Percentiles rank a stretch among this genome's conserved stretches.
Evolutionary conservation across 2,888 invertebrate species (phyloP).

Genomic region (Lymantria monacha): DNA sequence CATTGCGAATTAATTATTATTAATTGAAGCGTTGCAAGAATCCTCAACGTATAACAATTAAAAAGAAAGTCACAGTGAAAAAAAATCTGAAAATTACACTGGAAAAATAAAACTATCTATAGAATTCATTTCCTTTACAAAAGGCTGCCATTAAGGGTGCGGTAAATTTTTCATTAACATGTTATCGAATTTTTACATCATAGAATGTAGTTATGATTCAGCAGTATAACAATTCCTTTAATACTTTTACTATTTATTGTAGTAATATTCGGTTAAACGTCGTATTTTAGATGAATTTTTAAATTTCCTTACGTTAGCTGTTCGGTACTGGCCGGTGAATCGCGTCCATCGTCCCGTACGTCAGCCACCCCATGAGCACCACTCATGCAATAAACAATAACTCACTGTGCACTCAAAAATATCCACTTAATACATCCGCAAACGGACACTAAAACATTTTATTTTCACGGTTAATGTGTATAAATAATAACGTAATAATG

Average conservation of each 20-base stretch:
- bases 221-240: too few relatives aligned
- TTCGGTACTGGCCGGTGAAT: conserved; percentile 76
- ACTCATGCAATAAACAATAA: conserved; percentile 73
- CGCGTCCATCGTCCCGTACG: conserved; percentile 68
- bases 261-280: too few relatives aligned
- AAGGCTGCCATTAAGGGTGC: conserved; percentile 30
- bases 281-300: not conserved
- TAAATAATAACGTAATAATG: conserved; percentile 22
- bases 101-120: too few relatives aligned
- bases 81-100: too few relatives aligned
- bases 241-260: too few relatives aligned
- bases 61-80: too few relatives aligned
- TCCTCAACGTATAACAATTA: too few relatives aligned
- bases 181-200: too few relatives aligned
- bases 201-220: too few relatives aligned
- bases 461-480: conserved; percentile 34
- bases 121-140: not conserved
- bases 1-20: too few relatives aligned
- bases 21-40: too few relatives aligned
- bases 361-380: conserved; percentile 63
- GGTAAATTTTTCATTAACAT: conserved; percentile 7
- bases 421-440: conserved; percentile 39
- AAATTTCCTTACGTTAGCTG: conserved; percentile 70
- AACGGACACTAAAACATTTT: conserved; percentile 68
- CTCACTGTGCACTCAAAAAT: conserved; percentile 59